A percentile compares a stretch with the other conserved stretches of the same genome.
Conservation (phyloP, 2,113 vertebrate genomes). For the Tragelaphus scriptus region DNA sequence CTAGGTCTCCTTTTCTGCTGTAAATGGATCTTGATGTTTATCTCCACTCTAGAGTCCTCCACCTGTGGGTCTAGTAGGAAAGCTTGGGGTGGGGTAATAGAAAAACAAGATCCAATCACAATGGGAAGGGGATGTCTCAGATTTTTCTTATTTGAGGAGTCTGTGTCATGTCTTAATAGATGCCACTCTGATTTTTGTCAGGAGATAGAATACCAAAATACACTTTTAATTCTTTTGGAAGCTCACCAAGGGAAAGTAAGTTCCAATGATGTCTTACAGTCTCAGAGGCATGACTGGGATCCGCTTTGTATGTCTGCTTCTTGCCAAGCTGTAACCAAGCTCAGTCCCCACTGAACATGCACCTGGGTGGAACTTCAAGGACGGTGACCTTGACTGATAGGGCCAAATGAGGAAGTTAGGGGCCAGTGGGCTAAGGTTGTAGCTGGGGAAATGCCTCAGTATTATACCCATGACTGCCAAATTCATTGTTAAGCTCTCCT, state of each 20-base stretch:
- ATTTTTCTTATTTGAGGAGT: background rate
- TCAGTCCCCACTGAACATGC: background rate
- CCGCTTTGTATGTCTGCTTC: background rate
- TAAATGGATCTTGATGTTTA: background rate
- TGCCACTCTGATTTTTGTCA: background rate
- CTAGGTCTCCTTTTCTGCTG: background rate
- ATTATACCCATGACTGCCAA: background rate
- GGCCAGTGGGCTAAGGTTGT: background rate
- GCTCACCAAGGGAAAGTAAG: background rate
- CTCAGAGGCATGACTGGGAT: background rate
- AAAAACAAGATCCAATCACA: background rate
- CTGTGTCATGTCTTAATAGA: background rate
- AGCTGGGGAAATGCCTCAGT: background rate
- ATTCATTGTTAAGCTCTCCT: background rate
- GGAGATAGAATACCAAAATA: background rate
- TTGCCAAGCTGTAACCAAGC: background rate
- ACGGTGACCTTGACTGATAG: background rate
- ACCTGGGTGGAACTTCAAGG: background rate
- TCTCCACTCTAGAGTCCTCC: background rate
- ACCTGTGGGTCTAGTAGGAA: background rate
- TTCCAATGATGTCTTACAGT: background rate
- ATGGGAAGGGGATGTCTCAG: too few species aligned
- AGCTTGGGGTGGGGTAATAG: background rate
- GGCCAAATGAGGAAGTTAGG: background rate
- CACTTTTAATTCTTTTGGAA: background rate